Evolutionary conservation across 2,888 invertebrate species (phyloP).

Genomic region (Epinotia nisella): DNA sequence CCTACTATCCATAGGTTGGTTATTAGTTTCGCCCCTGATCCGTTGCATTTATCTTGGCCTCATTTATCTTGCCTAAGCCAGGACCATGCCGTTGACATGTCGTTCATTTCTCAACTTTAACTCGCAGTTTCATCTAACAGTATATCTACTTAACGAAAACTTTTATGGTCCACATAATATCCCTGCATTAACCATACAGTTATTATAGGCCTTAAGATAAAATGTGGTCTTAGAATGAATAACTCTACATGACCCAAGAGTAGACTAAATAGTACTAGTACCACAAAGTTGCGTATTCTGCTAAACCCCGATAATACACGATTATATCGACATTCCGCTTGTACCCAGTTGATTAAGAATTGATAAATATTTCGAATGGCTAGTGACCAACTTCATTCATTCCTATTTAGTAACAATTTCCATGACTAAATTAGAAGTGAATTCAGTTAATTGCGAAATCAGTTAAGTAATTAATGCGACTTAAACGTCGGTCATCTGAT

Average conservation of each 20-base stretch:
- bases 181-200: not conserved
- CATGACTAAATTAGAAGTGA: slow-evolving; percentile 22
- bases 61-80: slow-evolving; percentile 74
- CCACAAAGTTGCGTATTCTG: not conserved
- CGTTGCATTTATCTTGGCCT: slow-evolving; percentile 67
- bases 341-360: not conserved
- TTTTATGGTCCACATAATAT: slow-evolving; percentile 40
- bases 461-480: slow-evolving; percentile 34
- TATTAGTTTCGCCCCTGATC: slow-evolving; percentile 54
- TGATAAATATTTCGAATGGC: slow-evolving; percentile 3
- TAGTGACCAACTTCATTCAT: slow-evolving; percentile 1
- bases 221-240: not conserved
- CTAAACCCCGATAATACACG: not conserved
- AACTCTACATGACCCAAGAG: too few species aligned
- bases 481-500: slow-evolving; percentile 23
- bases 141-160: slow-evolving; percentile 63
- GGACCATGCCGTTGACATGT: slow-evolving; percentile 73
- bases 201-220: not conserved
- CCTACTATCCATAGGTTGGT: not conserved
- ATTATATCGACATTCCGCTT: not conserved
- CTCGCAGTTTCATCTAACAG: slow-evolving; percentile 63
- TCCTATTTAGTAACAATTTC: slow-evolving; percentile 1
- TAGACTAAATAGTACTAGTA: too few species aligned
- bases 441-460: slow-evolving; percentile 36
- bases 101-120: slow-evolving; percentile 72